These are phyloP conservation scores for Stichopus horrens DNA, from an alignment of 53 echinoderm and acorn worm genomes.

Conservation along the genomic window DNA sequence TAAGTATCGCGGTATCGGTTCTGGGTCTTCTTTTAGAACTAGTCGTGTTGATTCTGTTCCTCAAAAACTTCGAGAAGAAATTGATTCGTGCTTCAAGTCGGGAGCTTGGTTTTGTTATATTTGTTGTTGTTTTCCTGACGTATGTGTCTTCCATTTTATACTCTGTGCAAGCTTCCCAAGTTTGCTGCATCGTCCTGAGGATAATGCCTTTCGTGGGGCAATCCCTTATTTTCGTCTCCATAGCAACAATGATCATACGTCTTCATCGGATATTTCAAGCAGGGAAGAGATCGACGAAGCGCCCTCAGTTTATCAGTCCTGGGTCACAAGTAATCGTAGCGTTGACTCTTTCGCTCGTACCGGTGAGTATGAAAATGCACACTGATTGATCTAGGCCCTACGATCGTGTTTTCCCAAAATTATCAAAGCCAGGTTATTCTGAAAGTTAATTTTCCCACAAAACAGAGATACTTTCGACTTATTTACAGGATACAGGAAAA, in stretches of 20 bases:
- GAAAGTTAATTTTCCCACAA: too few relatives aligned
- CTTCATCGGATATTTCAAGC: constrained; percentile 84
- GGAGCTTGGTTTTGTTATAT: constrained; percentile 82
- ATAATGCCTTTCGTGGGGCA: constrained; percentile 66
- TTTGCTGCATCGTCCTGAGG: constrained; percentile 59
- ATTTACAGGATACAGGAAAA: too few relatives aligned
- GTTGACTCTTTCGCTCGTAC: constrained; percentile 56
- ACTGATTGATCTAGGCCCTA: too few relatives aligned
- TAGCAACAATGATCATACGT: constrained; percentile 84
- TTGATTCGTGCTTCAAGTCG: constrained; percentile 90
- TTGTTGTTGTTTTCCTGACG: constrained; percentile 68
- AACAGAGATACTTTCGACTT: too few relatives aligned
- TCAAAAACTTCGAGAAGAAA: constrained; percentile 65
- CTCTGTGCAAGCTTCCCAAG: constrained; percentile 44
- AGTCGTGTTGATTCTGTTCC: constrained; percentile 58
- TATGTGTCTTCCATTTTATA: constrained; percentile 60
- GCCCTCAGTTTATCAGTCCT: constrained; percentile 87
- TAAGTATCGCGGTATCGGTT: constrained; percentile 37
- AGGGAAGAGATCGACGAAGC: constrained; percentile 68
- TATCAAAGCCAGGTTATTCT: too few relatives aligned
- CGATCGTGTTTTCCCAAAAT: too few relatives aligned
- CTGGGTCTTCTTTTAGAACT: constrained; percentile 57
- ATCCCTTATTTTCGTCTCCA: constrained; percentile 80
- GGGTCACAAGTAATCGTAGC: constrained; percentile 68
- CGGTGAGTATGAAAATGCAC: constrained; percentile 59